Evolutionary conservation across 2,888 invertebrate species (phyloP), one percentile per base, ranked within the genome.

Genomic region (Andrena fulva): DNA sequence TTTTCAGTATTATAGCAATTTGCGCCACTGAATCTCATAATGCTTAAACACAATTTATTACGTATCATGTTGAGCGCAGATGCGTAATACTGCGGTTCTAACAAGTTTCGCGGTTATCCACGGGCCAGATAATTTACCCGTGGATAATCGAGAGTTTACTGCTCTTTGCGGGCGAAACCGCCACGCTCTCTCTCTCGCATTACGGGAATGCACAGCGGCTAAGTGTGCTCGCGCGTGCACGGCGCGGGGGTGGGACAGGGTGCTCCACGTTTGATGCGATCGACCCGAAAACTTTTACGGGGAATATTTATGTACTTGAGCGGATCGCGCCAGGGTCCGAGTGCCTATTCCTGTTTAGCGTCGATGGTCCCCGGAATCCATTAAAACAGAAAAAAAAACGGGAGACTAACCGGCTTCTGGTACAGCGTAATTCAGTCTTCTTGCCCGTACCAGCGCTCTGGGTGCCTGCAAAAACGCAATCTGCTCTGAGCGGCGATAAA

Each of bases 71-170:
- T 83, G 66, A 64, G 71, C 64, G 48, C 80, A 75, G 71, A 71
- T 67, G 73, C 85, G 74, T 74, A 81, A 76, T 73, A 70, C 35
- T 62, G 80, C 50, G 80, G 85, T 80, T 76, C 72, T 48, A 78
- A 76, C 84, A 78, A 81, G 84, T 85, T 85, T 72, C 73, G 84
- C 67, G 85, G 85, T 76, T 77, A 78, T 81, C 85, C 85, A 7
- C 85, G 71, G 42, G 52, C 72, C 73, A 71, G 78, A 84, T 85
- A 85, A 85, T 85, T 85, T 80, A 80, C 77, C 77, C 80, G 74
- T 70, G 78, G 75, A 73, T 85, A 85, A 85, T 85, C 85, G 84
- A 48, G 75, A 78, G 72, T 85, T 84, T 70, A 77, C 73, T 74
- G 73, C 72, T 77, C 42, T 56, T 73, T 77, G 73, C 52, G 80